Percentiles rank a stretch among this genome's conserved stretches.
These are phyloP conservation scores for Callimorpha dominula DNA, from an alignment of 2,888 invertebrate genomes.

Conservation along the genomic window DNA sequence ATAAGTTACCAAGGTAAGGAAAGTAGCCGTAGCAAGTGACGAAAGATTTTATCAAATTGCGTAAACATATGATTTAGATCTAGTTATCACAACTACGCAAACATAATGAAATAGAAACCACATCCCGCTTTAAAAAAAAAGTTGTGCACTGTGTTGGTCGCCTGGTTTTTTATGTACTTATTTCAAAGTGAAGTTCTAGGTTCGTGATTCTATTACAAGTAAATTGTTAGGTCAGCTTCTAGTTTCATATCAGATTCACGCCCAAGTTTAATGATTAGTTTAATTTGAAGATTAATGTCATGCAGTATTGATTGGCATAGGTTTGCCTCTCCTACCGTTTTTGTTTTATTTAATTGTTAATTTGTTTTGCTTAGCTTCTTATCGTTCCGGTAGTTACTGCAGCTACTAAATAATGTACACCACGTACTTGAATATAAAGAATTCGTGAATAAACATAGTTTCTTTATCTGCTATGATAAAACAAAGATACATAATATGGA, in stretches of 20 bases:
- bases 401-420: neutral
- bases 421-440: neutral
- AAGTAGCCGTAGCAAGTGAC: neutral
- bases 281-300: no score
- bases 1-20: constrained; percentile 10
- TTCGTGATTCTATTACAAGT: neutral
- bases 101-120: neutral
- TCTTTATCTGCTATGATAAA: neutral
- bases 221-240: neutral
- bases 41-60: constrained; percentile 6
- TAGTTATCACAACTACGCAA: neutral
- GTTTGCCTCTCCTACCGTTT: neutral
- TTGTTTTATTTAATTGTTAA: neutral
- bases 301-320: no score
- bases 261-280: no score
- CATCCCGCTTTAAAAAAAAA: neutral
- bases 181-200: neutral
- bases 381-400: neutral
- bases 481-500: no score
- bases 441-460: neutral
- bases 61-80: constrained; percentile 3
- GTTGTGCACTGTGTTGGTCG: neutral
- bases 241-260: neutral
- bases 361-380: neutral
- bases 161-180: no score